Conservation (phyloP, 2,888 invertebrate species). For the Tinea semifulvella region DNA sequence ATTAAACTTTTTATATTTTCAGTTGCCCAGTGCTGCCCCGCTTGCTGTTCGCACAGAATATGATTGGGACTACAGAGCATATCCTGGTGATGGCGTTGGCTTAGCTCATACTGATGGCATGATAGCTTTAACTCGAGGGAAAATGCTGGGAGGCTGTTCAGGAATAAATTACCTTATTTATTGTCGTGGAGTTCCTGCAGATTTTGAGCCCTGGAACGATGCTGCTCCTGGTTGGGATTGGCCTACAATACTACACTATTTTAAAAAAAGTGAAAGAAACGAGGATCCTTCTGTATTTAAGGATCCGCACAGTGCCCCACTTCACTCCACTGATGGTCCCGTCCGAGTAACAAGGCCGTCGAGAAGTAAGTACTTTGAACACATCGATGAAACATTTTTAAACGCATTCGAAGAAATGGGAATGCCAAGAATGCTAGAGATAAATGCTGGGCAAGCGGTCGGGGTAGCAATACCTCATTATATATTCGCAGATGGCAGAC, state of each 20-base stretch:
- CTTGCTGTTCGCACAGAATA: neutral
- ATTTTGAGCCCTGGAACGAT: constrained; percentile 13
- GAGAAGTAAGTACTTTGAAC: neutral
- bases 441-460: constrained; percentile 8
- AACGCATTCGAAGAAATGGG: constrained; percentile 14
- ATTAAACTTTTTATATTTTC: neutral
- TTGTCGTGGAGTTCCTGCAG: constrained; percentile 14
- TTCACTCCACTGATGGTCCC: constrained; percentile 15
- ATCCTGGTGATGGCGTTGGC: neutral
- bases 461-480: constrained; percentile 18
- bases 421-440: constrained; percentile 8
- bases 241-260: constrained; percentile 14
- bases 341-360: constrained; percentile 6
- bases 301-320: constrained; percentile 11
- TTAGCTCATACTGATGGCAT: neutral
- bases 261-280: constrained; percentile 15
- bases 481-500: constrained; percentile 4
- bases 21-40: constrained; percentile 8
- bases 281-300: constrained; percentile 10
- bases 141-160: constrained; percentile 15
- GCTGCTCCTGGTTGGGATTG: constrained; percentile 13
- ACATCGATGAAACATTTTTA: constrained; percentile 3
- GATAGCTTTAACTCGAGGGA: constrained; percentile 8
- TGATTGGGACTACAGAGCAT: constrained; percentile 13
- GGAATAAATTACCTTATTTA: constrained; percentile 10